Evolutionary conservation across 2,888 invertebrate genomes (phyloP), one percentile per base, ranked within the genome.

Genomic region (Xestia ashworthii): DNA sequence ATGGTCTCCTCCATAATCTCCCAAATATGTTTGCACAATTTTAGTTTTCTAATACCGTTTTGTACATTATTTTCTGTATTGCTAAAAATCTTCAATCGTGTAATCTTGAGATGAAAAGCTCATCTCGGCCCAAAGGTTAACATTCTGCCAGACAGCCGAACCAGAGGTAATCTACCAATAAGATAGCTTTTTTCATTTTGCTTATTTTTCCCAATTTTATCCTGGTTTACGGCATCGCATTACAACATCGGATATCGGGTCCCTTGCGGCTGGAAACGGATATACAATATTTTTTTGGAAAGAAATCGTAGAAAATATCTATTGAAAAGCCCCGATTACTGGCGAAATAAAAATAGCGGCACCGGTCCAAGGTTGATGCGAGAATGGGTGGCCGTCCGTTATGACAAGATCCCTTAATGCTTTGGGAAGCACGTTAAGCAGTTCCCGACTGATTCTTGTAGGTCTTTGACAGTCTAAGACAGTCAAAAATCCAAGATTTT

Each of bases 131-230:
- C 25, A 70, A 85, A 80, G 70, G 76, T 83, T 74, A 78, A 74
- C 38, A 81, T 86, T 76, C 67, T 71, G 58, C 74, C 48, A 64
- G 65, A 74, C 9, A 77, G 38, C 69, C 62, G 58, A 71, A 70
- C 69, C 72, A 75, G 55, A 74, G 55, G 71, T 75, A 79, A 83
- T 81, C 74, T 58, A 74, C 73, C 70, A 55, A 69, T 68, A 60
- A 64, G 22, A 46, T 41, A 72, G 60, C 44, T 38, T 74, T 73
- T 81, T 73, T 74, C 65, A 75, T 84, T 80, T 80, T 77, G 72
- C 69, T 80, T 83, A 85, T 85, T 83, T 73, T 84, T 71, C 73
- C 78, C 82, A 78, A 78, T 82, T 83, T 85, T 80, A 82, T 85
- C 71, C 76, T 77, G 80, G 78, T 86, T 84, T 84, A 78, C 80